These are phyloP conservation scores for human DNA, from an alignment of 2,113 vertebrate genomes.

Conservation along the genomic window DNA sequence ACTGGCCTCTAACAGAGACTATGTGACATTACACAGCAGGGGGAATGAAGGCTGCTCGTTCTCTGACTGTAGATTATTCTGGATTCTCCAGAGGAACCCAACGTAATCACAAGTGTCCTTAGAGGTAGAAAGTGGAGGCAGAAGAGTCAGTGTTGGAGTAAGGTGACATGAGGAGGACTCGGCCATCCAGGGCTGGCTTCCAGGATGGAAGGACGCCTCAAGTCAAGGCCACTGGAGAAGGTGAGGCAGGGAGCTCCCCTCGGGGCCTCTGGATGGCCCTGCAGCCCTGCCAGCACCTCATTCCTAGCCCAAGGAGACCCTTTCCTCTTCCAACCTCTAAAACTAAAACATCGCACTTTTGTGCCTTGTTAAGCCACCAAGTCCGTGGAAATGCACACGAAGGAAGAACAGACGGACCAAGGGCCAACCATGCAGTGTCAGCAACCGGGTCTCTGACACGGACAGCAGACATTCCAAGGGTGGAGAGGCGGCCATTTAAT, in stretches of 20 bases:
- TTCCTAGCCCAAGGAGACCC: background rate
- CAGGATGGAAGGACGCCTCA: fast-evolving
- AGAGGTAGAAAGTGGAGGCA: background rate
- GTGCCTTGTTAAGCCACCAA: background rate
- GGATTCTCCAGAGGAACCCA: too few species aligned
- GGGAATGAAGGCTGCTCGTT: background rate
- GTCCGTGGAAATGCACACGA: background rate
- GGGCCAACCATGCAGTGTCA: background rate
- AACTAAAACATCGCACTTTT: background rate
- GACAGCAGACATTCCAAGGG: background rate
- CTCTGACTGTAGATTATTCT: too few species aligned
- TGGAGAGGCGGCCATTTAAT: background rate
- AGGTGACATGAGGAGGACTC: fast-evolving
- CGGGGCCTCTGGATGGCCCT: background rate
- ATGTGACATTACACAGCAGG: background rate
- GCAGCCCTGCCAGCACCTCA: too few species aligned
- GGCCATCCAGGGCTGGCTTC: background rate
- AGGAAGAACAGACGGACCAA: background rate
- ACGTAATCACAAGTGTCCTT: background rate
- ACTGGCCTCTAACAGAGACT: background rate
- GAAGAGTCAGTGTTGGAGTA: background rate
- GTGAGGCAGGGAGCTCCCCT: background rate
- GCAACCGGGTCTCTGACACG: background rate
- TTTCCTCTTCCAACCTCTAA: background rate
- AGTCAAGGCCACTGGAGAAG: background rate